A percentile compares a stretch with the other conserved stretches of the same genome.
phyloP scores from a whole-genome alignment of 1,140 invertebrate species.

The Drosophila miranda region DNA sequence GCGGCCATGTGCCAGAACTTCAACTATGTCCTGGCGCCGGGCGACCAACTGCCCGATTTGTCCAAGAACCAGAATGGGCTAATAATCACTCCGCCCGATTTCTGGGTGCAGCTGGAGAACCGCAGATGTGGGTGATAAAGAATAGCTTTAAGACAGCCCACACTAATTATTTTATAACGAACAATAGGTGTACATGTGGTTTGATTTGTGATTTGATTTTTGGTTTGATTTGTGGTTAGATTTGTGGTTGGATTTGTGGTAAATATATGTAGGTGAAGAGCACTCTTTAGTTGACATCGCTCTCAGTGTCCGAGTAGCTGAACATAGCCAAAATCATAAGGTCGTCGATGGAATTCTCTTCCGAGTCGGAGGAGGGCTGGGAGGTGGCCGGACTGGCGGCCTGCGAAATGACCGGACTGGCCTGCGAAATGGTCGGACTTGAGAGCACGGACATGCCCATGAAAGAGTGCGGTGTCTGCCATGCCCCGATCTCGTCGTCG shows the following conservation, averaged over 20 bases:
- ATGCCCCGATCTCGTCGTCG: too few relatives aligned
- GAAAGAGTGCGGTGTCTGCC: too few relatives aligned
- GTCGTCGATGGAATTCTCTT: neutral
- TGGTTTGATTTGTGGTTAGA: too few relatives aligned
- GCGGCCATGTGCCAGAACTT: conserved; percentile 87
- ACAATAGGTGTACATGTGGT: too few relatives aligned
- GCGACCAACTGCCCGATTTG: conserved; percentile 71
- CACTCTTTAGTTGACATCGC: neutral
- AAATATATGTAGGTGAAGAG: neutral
- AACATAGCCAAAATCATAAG: neutral
- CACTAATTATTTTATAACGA: too few relatives aligned
- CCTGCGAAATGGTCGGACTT: neutral
- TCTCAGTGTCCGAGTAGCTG: neutral
- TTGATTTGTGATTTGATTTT: too few relatives aligned
- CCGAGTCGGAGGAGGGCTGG: neutral
- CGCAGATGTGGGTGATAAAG: conserved; percentile 18
- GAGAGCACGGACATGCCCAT: neutral
- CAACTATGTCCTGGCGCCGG: conserved; percentile 79
- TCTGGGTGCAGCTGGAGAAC: conserved; percentile 79
- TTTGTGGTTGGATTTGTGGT: too few relatives aligned
- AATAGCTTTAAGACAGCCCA: neutral
- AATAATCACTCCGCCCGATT: conserved; percentile 74
- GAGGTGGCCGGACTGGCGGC: neutral
- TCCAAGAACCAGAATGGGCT: conserved; percentile 77
- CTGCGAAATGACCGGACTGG: neutral